phyloP scores from a whole-genome alignment of 2,113 vertebrate genomes.

The Barbus barbus region DNA sequence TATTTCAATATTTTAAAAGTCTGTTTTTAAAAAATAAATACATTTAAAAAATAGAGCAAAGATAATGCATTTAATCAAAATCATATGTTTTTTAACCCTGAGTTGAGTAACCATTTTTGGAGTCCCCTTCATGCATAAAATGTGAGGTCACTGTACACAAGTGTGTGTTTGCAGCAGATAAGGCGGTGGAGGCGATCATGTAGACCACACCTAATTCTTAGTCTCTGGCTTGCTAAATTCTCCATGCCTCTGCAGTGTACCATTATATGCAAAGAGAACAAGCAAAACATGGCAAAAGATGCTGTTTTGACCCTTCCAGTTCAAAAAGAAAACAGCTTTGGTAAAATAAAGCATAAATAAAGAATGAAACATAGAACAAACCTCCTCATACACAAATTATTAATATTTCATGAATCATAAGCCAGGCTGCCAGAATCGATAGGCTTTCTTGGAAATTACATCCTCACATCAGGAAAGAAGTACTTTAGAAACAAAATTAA shows the following conservation, averaged over 20 bases:
- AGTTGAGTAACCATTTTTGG: background rate
- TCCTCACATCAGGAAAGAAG: background rate
- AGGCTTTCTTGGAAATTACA: background rate
- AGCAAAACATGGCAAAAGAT: slow-evolving; percentile 49
- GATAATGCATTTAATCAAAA: background rate
- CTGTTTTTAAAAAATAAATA: background rate
- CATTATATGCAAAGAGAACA: background rate
- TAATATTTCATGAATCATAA: background rate
- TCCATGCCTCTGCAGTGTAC: background rate
- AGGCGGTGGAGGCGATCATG: background rate
- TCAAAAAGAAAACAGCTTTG: background rate
- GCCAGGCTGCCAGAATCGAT: background rate
- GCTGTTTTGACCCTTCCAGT: background rate
- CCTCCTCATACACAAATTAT: background rate
- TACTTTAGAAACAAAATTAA: background rate
- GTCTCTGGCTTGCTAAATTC: background rate
- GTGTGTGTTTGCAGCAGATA: slow-evolving; percentile 40
- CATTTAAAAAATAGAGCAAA: background rate
- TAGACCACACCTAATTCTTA: slow-evolving; percentile 35
- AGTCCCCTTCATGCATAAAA: background rate
- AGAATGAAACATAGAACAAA: background rate
- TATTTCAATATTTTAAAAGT: background rate
- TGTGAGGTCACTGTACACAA: slow-evolving; percentile 1
- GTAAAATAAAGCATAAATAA: slow-evolving; percentile 4
- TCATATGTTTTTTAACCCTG: background rate